These are phyloP conservation scores for Zonitis immaculata DNA, from an alignment of 2,888 invertebrate species.

Conservation along the genomic window DNA sequence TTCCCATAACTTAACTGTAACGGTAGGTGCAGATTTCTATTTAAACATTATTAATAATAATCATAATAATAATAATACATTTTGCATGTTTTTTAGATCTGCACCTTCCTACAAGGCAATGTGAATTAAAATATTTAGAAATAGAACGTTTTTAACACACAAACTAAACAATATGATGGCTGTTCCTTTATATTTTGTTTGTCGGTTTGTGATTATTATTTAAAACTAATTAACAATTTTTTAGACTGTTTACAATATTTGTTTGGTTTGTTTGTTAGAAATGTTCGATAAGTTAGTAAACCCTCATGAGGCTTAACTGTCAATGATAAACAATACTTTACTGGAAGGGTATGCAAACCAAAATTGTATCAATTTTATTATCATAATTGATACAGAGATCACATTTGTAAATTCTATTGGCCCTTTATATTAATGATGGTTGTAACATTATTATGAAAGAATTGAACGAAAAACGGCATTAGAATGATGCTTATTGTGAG, in stretches of 20 bases:
- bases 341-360: conserved; percentile 47
- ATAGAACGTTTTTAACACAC: conserved; percentile 26
- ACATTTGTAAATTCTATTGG: conserved; percentile 31
- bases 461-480: conserved; percentile 14
- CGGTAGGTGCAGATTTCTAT: conserved; percentile 33
- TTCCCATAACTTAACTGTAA: conserved; percentile 31
- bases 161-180: conserved; percentile 16
- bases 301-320: conserved; percentile 38
- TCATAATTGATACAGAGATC: conserved; percentile 20
- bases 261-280: conserved; percentile 1
- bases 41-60: too few species aligned
- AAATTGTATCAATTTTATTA: conserved; percentile 30
- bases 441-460: conserved; percentile 14
- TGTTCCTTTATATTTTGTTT: background rate
- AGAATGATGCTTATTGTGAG: conserved; percentile 35
- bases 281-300: conserved; percentile 33
- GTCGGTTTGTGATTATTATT: background rate
- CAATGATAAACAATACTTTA: conserved; percentile 33
- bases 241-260: conserved; percentile 3
- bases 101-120: conserved; percentile 32
- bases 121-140: conserved; percentile 31
- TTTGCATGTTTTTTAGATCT: conserved; percentile 20
- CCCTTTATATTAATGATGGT: background rate
- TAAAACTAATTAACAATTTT: too few species aligned
- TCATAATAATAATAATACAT: too few species aligned